These are phyloP conservation scores for Orthonevra nobilis DNA, from an alignment of 2,888 invertebrate genomes.

Conservation along the genomic window DNA sequence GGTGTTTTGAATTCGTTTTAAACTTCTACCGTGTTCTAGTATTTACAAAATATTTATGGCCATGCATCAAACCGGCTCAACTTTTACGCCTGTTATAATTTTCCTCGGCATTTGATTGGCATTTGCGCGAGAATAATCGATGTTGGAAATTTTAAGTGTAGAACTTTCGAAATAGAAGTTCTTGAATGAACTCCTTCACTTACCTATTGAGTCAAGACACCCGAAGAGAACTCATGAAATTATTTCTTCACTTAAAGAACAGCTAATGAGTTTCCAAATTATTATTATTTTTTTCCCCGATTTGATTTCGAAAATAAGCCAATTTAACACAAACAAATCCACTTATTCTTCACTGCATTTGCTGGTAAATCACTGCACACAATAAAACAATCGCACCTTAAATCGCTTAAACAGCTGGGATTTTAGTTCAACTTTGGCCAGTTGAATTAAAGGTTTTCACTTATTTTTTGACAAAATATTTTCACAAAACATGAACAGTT, in stretches of 20 bases:
- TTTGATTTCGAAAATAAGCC: not conserved
- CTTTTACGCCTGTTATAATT: too few species aligned
- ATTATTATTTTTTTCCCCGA: conserved; percentile 16
- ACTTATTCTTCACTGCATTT: conserved; percentile 31
- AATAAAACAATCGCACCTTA: not conserved
- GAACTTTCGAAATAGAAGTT: not conserved
- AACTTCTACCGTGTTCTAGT: not conserved
- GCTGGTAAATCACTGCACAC: not conserved
- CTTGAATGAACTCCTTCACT: conserved; percentile 8
- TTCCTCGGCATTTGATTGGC: too few species aligned
- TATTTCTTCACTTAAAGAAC: too few species aligned
- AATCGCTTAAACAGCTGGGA: too few species aligned
- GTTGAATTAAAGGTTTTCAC: conserved; percentile 27
- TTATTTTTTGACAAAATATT: conserved; percentile 26
- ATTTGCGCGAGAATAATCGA: conserved; percentile 36
- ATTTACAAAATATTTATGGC: conserved; percentile 1
- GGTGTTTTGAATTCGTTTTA: conserved; percentile 9
- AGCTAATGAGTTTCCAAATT: too few species aligned
- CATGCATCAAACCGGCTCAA: too few species aligned
- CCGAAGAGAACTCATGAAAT: conserved; percentile 25
- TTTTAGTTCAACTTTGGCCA: too few species aligned
- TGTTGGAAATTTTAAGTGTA: not conserved
- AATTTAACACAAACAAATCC: conserved; percentile 3
- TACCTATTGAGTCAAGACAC: conserved; percentile 46
- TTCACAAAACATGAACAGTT: conserved; percentile 47